phyloP scores from a whole-genome alignment of 2,113 vertebrate species.

The Callospermophilus lateralis region DNA sequence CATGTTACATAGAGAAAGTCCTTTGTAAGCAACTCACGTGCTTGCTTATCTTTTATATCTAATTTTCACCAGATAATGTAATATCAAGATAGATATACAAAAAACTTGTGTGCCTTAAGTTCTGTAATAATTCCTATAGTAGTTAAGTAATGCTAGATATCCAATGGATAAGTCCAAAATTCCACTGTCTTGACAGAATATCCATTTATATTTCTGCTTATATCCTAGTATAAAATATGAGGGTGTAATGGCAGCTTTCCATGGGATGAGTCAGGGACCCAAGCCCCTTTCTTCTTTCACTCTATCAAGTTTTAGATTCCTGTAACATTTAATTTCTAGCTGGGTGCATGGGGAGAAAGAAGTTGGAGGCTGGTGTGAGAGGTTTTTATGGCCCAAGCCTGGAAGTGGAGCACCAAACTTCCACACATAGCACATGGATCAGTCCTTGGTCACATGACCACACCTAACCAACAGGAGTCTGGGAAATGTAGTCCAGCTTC shows the following conservation, averaged over 20 bases:
- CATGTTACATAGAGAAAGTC: neutral
- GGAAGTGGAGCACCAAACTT: neutral
- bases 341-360: neutral
- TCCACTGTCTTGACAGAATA: slow-evolving; percentile 24
- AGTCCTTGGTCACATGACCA: slow-evolving; percentile 41
- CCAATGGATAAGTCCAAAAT: slow-evolving; percentile 12
- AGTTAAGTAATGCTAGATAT: neutral
- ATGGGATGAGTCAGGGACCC: neutral
- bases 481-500: neutral
- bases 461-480: neutral
- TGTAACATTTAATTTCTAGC: neutral
- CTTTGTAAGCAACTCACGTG: neutral
- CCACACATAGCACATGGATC: neutral
- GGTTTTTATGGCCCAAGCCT: neutral
- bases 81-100: neutral
- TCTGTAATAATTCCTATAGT: slow-evolving; percentile 7
- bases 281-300: slow-evolving; percentile 14
- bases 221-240: neutral
- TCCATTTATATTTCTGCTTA: slow-evolving; percentile 31
- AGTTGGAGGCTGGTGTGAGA: neutral
- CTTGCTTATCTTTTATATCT: slow-evolving; percentile 13
- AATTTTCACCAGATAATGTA: slow-evolving; percentile 25
- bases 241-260: neutral
- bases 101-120: neutral
- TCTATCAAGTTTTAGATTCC: neutral